Conservation (phyloP, 2,797 vertebrate genomes). For the Enteromius treurensis region DNA sequence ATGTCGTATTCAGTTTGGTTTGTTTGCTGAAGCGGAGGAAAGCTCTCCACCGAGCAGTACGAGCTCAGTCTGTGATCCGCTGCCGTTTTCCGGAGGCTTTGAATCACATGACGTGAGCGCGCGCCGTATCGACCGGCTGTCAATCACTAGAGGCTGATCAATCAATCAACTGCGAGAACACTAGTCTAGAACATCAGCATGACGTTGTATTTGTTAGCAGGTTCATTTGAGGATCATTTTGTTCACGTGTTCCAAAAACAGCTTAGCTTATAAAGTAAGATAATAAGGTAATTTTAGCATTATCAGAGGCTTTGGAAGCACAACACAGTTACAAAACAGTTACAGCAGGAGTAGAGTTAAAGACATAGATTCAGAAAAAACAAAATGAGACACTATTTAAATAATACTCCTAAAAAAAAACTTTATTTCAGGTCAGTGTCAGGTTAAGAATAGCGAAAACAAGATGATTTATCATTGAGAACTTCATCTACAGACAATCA, state of each 20-base stretch:
- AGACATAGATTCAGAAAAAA: not conserved
- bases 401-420: not conserved
- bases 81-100: slow-evolving; percentile 82
- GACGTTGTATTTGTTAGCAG: not conserved
- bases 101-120: slow-evolving; percentile 81
- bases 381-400: not conserved
- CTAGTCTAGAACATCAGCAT: too few species aligned
- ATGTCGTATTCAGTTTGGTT: not conserved
- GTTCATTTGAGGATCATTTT: not conserved
- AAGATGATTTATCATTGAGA: not conserved
- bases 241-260: not conserved
- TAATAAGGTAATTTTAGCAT: not conserved
- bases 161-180: not conserved
- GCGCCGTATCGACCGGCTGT: slow-evolving; percentile 29
- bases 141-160: slow-evolving; percentile 7
- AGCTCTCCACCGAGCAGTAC: not conserved
- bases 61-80: slow-evolving; percentile 26
- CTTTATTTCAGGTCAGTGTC: slow-evolving; percentile 10
- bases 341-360: not conserved
- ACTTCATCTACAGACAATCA: not conserved
- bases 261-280: not conserved
- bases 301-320: not conserved
- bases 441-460: not conserved
- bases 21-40: not conserved
- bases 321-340: not conserved